These are phyloP conservation scores for Syrrhaptes paradoxus DNA, from an alignment of 2,113 vertebrate species.

Conservation along the genomic window DNA sequence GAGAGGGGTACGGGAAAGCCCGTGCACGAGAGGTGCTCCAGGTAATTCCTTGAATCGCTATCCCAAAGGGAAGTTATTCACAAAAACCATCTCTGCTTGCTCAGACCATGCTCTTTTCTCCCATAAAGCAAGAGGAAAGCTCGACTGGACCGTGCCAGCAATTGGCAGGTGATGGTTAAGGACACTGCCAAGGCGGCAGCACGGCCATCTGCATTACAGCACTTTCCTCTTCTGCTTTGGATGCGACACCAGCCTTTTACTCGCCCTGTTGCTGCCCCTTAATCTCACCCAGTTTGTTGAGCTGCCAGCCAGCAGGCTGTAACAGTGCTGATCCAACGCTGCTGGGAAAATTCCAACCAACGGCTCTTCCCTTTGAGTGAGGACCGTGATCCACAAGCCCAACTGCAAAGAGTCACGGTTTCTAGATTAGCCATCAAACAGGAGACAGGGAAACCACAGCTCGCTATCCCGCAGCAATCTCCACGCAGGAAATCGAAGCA, in stretches of 20 bases:
- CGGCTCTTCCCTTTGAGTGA: background rate
- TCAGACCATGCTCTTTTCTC: background rate
- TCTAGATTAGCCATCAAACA: background rate
- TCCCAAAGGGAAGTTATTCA: background rate
- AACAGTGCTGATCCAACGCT: background rate
- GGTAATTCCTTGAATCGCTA: background rate
- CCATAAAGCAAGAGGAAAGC: background rate
- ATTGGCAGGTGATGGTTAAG: background rate
- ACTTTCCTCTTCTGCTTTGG: background rate
- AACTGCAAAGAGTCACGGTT: background rate
- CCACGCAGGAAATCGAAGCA: background rate
- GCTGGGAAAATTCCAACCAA: background rate
- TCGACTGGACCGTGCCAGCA: background rate
- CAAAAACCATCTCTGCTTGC: background rate
- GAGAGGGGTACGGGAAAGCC: background rate
- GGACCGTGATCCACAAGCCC: background rate
- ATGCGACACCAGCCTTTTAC: background rate
- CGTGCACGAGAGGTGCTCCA: rapidly evolving
- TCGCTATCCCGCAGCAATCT: background rate
- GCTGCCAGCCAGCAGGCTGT: background rate
- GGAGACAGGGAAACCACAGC: background rate
- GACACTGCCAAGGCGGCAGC: background rate
- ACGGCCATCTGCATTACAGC: background rate
- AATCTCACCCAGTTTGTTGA: background rate
- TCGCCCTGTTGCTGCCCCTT: background rate